A percentile compares a stretch with the other conserved stretches of the same genome.
Evolutionary conservation across 2,797 vertebrate genomes (phyloP).

Genomic region (Hoplostethus atlanticus): DNA sequence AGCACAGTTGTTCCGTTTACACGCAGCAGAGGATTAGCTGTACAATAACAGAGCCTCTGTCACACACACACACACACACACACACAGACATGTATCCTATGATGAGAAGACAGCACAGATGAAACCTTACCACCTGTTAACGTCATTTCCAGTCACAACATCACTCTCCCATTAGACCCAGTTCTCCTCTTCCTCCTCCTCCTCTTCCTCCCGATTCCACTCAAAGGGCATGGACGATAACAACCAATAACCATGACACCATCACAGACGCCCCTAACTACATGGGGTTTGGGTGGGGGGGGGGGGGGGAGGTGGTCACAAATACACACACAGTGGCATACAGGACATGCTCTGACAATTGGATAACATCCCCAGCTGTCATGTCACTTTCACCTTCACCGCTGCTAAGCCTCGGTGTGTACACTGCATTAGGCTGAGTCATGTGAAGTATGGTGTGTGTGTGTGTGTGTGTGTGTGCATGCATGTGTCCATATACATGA

Average conservation of each 20-base stretch:
- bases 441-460: conserved; percentile 21
- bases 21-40: conserved; percentile 62
- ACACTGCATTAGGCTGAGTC: conserved; percentile 35
- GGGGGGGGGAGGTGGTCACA: not conserved
- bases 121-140: conserved; percentile 60
- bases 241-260: conserved; percentile 22
- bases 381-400: conserved; percentile 57
- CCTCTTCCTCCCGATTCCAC: not conserved
- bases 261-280: not conserved
- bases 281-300: too few species aligned
- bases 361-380: conserved; percentile 58
- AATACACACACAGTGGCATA: not conserved
- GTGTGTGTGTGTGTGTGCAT: conserved; percentile 6
- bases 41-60: conserved; percentile 63
- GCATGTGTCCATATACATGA: not conserved
- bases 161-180: not conserved
- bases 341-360: conserved; percentile 38
- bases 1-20: conserved; percentile 64
- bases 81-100: conserved; percentile 23
- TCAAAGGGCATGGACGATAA: conserved; percentile 2
- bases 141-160: conserved; percentile 33
- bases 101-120: conserved; percentile 42
- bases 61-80: conserved; percentile 28
- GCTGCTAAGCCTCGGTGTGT: conserved; percentile 38
- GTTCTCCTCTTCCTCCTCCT: conserved; percentile 2